Percentiles rank a stretch among this genome's conserved stretches.
phyloP scores from a whole-genome alignment of 2,888 invertebrate species.

The Hanleya hanleyi region DNA sequence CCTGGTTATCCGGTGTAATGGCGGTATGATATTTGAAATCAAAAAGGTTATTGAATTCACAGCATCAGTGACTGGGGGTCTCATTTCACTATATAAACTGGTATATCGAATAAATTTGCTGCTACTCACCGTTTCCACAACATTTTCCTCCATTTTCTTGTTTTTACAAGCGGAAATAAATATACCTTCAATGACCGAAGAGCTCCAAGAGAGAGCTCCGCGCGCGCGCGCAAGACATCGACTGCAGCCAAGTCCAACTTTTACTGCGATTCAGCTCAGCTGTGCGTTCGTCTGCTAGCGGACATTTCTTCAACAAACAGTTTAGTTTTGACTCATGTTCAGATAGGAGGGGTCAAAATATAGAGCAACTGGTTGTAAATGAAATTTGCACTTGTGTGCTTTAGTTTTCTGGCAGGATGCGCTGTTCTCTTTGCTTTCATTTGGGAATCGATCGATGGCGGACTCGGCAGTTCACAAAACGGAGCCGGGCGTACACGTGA shows the following conservation, averaged over 20 bases:
- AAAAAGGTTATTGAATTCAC: no score
- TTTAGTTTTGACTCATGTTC: not conserved
- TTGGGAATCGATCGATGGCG: slow-evolving; percentile 3
- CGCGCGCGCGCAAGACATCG: not conserved
- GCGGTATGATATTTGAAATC: no score
- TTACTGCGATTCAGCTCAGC: not conserved
- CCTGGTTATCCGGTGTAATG: no score
- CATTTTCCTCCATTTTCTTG: not conserved
- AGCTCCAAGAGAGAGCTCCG: not conserved
- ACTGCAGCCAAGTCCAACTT: not conserved
- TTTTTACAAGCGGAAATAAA: not conserved
- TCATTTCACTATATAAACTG: no score
- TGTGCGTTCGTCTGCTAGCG: slow-evolving; percentile 1
- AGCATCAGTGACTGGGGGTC: no score
- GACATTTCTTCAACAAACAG: no score
- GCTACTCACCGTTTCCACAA: not conserved
- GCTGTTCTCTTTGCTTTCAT: not conserved
- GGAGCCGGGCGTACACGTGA: not conserved
- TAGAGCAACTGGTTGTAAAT: no score
- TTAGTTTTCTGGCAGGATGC: not conserved
- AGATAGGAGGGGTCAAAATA: not conserved
- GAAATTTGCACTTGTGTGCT: not conserved
- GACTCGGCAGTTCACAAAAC: not conserved
- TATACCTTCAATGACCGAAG: not conserved
- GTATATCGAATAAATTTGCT: no score